These are phyloP conservation scores for Rhodinocichla rosea DNA, from an alignment of 2,113 vertebrate species.

Conservation along the genomic window DNA sequence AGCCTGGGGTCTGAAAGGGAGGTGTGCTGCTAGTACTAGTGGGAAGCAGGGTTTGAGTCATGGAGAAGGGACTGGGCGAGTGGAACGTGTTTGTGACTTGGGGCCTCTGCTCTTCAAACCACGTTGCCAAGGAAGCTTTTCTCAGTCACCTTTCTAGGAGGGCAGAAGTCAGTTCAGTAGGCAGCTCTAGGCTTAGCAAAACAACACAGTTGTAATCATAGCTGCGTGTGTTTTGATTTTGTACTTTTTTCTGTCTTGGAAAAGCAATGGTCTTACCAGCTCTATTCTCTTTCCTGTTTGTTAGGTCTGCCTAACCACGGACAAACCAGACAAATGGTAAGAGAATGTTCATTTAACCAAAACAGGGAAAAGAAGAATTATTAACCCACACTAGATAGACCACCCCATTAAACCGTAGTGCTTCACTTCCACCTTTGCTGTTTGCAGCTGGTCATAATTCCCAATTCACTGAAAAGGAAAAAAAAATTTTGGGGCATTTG, in stretches of 20 bases:
- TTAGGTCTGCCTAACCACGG: slow-evolving; percentile 84
- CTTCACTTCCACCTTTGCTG: slow-evolving; percentile 39
- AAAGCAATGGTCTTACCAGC: slow-evolving; percentile 68
- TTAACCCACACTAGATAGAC: slow-evolving; percentile 37
- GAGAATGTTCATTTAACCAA: slow-evolving; percentile 70
- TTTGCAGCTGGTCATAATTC: slow-evolving; percentile 45
- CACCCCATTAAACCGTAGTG: slow-evolving; percentile 20
- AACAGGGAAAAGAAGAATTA: slow-evolving; percentile 52
- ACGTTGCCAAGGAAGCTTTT: neutral
- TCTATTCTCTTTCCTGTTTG: slow-evolving; percentile 71
- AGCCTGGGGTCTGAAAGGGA: neutral
- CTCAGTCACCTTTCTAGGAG: neutral
- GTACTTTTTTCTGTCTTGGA: slow-evolving; percentile 69
- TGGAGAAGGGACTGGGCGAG: neutral
- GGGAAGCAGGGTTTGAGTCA: neutral
- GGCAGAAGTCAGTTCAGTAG: neutral
- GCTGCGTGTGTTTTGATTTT: slow-evolving; percentile 63
- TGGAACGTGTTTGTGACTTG: neutral
- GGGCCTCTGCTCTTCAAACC: neutral
- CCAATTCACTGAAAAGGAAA: neutral
- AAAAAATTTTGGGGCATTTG: neutral
- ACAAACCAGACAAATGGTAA: slow-evolving; percentile 87
- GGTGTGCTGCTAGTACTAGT: neutral
- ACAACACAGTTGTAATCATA: slow-evolving; percentile 44
- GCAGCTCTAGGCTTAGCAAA: slow-evolving; percentile 22